Percentiles rank a stretch among this genome's conserved stretches.
These are phyloP conservation scores for Macroramphosus scolopax DNA, from an alignment of 2,797 vertebrate genomes.

Conservation along the genomic window DNA sequence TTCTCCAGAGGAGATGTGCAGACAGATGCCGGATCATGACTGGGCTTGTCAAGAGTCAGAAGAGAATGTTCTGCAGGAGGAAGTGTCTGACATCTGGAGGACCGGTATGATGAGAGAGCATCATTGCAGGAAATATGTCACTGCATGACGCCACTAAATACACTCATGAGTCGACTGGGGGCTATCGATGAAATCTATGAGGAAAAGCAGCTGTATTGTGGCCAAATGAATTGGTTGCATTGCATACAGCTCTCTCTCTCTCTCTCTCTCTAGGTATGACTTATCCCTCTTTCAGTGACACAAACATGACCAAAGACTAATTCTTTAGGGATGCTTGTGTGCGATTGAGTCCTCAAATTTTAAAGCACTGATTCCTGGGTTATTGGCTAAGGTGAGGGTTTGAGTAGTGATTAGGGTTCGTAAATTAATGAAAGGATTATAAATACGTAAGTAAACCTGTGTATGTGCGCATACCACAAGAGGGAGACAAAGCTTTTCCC, in stretches of 20 bases:
- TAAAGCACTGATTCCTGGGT: too few species aligned
- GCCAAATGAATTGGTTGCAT: not conserved
- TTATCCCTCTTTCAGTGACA: too few species aligned
- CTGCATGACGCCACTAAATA: slow-evolving; percentile 10
- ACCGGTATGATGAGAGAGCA: slow-evolving; percentile 38
- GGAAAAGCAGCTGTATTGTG: not conserved
- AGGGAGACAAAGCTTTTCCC: slow-evolving; percentile 72
- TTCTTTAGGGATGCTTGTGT: too few species aligned
- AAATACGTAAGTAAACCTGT: too few species aligned
- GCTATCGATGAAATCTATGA: not conserved
- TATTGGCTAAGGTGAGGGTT: too few species aligned
- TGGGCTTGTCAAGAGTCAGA: slow-evolving; percentile 55
- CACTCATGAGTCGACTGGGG: not conserved
- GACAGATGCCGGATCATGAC: slow-evolving; percentile 48
- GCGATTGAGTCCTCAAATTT: too few species aligned
- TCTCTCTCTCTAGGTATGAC: too few species aligned
- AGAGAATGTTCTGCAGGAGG: slow-evolving; percentile 38
- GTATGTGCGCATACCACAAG: slow-evolving; percentile 58
- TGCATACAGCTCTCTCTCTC: too few species aligned
- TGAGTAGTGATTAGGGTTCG: too few species aligned
- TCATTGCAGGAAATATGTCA: slow-evolving; percentile 23
- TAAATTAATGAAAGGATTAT: too few species aligned
- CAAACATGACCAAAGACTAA: too few species aligned
- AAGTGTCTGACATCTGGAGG: slow-evolving; percentile 46
- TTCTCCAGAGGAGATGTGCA: slow-evolving; percentile 20